Evolutionary conservation across 2,113 vertebrate species (phyloP), one percentile per base, ranked within the genome.

Genomic region (Sprattus sprattus): DNA sequence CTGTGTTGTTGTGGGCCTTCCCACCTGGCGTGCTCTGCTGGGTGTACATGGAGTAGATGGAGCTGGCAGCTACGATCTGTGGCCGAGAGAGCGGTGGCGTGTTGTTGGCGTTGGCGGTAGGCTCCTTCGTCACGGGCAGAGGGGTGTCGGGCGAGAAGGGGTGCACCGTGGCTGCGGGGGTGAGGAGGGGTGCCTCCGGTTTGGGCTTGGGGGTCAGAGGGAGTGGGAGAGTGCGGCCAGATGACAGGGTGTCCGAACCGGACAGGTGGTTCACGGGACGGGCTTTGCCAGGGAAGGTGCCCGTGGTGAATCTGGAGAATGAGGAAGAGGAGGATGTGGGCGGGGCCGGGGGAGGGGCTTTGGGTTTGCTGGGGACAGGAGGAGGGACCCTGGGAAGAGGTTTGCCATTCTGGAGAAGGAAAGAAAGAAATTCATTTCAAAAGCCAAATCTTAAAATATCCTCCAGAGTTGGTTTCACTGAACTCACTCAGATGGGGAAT

Each of bases 1-100:
- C 95, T 89, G 81, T 94, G 93, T 52, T 96, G 96, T 54, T 54
- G 92, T 97, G 96, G 92, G 94, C 95, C 87, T 97, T 98, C 3
- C 96, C 97, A 2, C 96, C 97, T 0, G 95, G 95, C 0, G 93
- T 94, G 81, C 93, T 94, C 28, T 96, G 97, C 80, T 97, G 96
- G 0, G 98, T 99, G 85, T 99, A 99, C 97, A 99, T 98, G 85
- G 96, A 97, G 84, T 97, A 98, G 89, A 99, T 99, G 10, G 97
- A 99, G 75, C 97, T 97, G 0, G 97, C 90, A 0, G 97, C 96
- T 90, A 98, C 93, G 0, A 94, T 98, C 88, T 96, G 96, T n/a
- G 97, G 97, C 89, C 97, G 98, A 60, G 94, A 91, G 85, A 96
- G 94, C 90, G 0, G 94, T 94, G 0, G 93, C 0, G 92, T 90